phyloP scores from a whole-genome alignment of 2,113 vertebrate genomes.

The Himantopus leucocephalus region DNA sequence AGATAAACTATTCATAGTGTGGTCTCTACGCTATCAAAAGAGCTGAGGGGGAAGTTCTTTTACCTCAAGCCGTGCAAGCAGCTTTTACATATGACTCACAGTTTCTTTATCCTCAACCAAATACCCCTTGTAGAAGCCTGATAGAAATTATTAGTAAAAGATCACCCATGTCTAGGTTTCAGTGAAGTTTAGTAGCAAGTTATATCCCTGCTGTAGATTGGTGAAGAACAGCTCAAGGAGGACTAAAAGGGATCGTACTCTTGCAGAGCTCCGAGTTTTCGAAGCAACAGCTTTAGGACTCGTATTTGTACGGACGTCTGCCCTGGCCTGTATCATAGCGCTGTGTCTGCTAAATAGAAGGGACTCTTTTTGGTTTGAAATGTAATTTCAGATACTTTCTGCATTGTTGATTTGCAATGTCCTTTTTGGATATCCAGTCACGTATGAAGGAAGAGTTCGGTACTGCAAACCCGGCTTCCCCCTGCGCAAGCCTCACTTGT shows the following conservation, averaged over 20 bases:
- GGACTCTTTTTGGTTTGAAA: background rate
- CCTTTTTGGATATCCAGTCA: no score
- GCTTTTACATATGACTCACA: background rate
- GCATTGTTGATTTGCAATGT: background rate
- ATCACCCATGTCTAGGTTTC: background rate
- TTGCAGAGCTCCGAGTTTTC: background rate
- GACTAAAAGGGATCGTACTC: background rate
- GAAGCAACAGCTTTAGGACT: background rate
- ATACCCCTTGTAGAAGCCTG: background rate
- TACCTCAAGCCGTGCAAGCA: background rate
- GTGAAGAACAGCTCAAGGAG: background rate
- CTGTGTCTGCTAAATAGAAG: background rate
- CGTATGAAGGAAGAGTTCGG: background rate
- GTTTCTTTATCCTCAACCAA: background rate
- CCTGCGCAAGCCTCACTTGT: background rate
- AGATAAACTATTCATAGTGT: background rate
- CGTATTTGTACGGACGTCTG: background rate
- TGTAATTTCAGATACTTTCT: background rate
- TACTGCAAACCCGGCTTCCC: background rate
- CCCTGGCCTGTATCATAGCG: background rate
- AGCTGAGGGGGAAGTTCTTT: background rate
- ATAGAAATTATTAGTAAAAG: background rate
- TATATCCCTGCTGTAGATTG: background rate
- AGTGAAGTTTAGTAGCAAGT: background rate
- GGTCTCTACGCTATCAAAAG: background rate